Conservation (phyloP, 1,140 invertebrate species). For the Pemphigus obesinymphae region DNA sequence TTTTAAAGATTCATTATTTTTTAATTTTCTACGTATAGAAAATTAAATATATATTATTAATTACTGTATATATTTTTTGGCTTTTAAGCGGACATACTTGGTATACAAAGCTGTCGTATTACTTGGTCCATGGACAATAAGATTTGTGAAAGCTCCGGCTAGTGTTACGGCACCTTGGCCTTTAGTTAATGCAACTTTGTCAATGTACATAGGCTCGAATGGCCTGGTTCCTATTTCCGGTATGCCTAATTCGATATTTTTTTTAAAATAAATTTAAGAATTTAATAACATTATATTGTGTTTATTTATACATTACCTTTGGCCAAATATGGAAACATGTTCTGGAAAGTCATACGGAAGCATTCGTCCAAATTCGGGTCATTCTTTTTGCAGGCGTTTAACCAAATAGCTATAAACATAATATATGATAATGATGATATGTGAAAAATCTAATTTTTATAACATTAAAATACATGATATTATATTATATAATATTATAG, state of each 20-base stretch:
- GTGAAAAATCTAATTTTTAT: too few relatives aligned
- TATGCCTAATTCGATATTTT: constrained; percentile 48
- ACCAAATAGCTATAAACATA: constrained; percentile 51
- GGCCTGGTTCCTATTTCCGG: constrained; percentile 52
- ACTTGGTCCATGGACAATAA: constrained; percentile 52
- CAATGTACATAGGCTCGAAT: constrained; percentile 52
- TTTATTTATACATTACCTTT: constrained; percentile 48
- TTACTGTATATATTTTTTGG: too few relatives aligned
- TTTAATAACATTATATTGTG: not conserved
- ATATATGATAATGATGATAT: too few relatives aligned
- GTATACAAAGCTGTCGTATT: constrained; percentile 52
- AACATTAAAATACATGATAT: too few relatives aligned
- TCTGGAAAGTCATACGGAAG: constrained; percentile 50
- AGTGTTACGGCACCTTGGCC: constrained; percentile 52
- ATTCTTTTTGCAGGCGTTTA: constrained; percentile 50
- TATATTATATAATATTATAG: too few relatives aligned
- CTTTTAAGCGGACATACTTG: constrained; percentile 47
- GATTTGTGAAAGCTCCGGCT: constrained; percentile 51
- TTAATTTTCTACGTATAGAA: too few relatives aligned
- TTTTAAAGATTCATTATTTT: too few relatives aligned
- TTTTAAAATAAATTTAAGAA: not conserved
- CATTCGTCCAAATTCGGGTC: constrained; percentile 51
- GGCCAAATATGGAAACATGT: constrained; percentile 53
- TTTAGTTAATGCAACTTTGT: constrained; percentile 51
- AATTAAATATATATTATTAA: too few relatives aligned